A percentile compares a stretch with the other conserved stretches of the same genome.
These are phyloP conservation scores for Cotesia vestalis DNA, from an alignment of 1,140 invertebrate species.

Conservation along the genomic window DNA sequence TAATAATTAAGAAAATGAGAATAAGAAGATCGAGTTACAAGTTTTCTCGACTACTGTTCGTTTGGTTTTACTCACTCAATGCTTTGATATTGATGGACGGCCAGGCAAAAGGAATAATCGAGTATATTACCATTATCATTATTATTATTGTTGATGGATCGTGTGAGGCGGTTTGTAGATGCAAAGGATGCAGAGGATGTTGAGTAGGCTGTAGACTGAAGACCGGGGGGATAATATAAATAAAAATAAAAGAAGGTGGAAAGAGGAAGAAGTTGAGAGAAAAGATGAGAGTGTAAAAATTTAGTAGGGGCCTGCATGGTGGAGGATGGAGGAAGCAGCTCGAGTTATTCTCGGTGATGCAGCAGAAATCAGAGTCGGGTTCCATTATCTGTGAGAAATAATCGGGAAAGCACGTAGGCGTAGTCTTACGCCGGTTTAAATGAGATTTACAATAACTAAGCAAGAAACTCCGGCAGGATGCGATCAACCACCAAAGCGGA, in stretches of 20 bases:
- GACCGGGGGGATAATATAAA: conserved; percentile 11
- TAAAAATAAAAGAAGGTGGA: conserved; percentile 4
- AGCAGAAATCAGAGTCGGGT: conserved; percentile 52
- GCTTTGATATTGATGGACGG: conserved; percentile 29
- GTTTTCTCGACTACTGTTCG: conserved; percentile 25
- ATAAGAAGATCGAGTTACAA: conserved; percentile 9
- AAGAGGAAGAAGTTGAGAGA: conserved; percentile 7
- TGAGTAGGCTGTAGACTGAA: conserved; percentile 2
- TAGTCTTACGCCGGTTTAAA: conserved; percentile 26
- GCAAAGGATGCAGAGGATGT: conserved; percentile 6
- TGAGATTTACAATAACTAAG: conserved; percentile 24
- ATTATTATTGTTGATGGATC: conserved; percentile 29
- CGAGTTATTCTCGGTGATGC: conserved; percentile 49
- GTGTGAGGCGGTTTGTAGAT: conserved; percentile 30
- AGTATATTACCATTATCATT: no score
- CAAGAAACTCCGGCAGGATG: neutral
- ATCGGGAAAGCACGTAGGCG: conserved; percentile 35
- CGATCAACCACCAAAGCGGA: neutral
- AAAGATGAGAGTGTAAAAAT: conserved; percentile 14
- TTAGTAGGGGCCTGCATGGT: conserved; percentile 12
- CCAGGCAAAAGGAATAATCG: no score
- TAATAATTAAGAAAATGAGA: neutral
- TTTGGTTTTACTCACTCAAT: neutral
- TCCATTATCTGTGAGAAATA: conserved; percentile 50
- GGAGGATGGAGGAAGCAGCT: conserved; percentile 7